Conservation (phyloP, 2,888 invertebrate species). For the Abscondita cerata region DNA sequence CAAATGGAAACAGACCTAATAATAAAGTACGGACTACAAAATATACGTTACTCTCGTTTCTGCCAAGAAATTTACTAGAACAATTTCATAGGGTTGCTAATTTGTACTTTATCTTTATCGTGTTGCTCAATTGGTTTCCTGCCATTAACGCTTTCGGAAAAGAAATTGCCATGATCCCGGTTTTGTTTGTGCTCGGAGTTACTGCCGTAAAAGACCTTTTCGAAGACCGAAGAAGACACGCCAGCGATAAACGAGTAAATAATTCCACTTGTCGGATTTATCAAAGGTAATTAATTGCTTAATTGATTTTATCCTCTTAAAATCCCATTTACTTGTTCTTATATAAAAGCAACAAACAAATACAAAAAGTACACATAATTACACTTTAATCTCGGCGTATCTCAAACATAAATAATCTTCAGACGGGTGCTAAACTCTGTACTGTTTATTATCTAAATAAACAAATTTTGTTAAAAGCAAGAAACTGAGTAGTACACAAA, state of each 20-base stretch:
- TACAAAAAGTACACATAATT: too few relatives aligned
- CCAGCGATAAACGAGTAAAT: constrained; percentile 93
- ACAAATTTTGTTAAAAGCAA: too few relatives aligned
- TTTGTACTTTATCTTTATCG: constrained; percentile 96
- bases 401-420: too few relatives aligned
- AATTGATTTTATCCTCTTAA: constrained; percentile 23
- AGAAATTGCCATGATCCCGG: constrained; percentile 94
- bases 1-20: constrained; percentile 80
- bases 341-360: too few relatives aligned
- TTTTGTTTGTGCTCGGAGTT: constrained; percentile 91
- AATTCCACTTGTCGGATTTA: constrained; percentile 91
- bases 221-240: constrained; percentile 88
- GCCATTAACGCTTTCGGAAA: constrained; percentile 94
- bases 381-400: too few relatives aligned
- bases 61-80: constrained; percentile 95
- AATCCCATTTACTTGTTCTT: too few relatives aligned
- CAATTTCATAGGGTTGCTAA: constrained; percentile 98
- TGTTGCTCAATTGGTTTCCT: constrained; percentile 95
- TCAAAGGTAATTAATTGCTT: too few relatives aligned
- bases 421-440: too few relatives aligned
- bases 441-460: too few relatives aligned
- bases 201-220: constrained; percentile 95
- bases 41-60: constrained; percentile 91
- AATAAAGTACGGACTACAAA: constrained; percentile 94
- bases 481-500: too few relatives aligned